These are phyloP conservation scores for Choristoneura fumiferana DNA, from an alignment of 1,140 invertebrate species.

Conservation along the genomic window DNA sequence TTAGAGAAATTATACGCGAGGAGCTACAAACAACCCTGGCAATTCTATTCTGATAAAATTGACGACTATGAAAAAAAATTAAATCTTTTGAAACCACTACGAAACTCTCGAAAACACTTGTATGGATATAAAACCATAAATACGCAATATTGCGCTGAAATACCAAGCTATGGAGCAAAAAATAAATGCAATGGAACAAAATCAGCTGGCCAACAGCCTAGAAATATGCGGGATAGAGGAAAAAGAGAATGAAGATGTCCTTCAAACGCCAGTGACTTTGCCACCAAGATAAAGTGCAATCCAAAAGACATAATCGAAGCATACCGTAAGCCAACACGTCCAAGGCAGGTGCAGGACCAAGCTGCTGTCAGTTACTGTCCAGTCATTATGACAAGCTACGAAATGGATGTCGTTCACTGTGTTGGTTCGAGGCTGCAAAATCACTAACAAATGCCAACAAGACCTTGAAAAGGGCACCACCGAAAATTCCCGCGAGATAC, in stretches of 20 bases:
- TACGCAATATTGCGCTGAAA: neutral
- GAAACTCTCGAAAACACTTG: neutral
- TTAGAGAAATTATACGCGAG: neutral
- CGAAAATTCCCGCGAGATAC: no score
- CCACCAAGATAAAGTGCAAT: neutral
- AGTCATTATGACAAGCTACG: neutral
- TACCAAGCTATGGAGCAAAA: slow-evolving; percentile 6
- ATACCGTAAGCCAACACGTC: no score
- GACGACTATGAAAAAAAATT: slow-evolving; percentile 15
- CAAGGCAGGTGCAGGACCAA: no score
- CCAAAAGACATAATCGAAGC: neutral
- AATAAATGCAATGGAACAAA: neutral
- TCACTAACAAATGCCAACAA: neutral
- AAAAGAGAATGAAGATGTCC: neutral
- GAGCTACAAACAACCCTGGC: slow-evolving; percentile 10
- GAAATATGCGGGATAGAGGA: slow-evolving; percentile 17
- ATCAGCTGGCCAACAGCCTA: neutral
- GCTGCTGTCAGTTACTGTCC: no score
- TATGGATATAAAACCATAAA: neutral
- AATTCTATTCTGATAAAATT: slow-evolving; percentile 19
- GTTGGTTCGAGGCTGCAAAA: neutral
- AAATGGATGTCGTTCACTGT: neutral
- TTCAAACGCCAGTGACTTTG: neutral
- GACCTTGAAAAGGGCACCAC: no score
- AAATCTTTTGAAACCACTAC: neutral